These are phyloP conservation scores for Anabacerthia variegaticeps DNA, from an alignment of 2,797 vertebrate genomes.

Conservation along the genomic window DNA sequence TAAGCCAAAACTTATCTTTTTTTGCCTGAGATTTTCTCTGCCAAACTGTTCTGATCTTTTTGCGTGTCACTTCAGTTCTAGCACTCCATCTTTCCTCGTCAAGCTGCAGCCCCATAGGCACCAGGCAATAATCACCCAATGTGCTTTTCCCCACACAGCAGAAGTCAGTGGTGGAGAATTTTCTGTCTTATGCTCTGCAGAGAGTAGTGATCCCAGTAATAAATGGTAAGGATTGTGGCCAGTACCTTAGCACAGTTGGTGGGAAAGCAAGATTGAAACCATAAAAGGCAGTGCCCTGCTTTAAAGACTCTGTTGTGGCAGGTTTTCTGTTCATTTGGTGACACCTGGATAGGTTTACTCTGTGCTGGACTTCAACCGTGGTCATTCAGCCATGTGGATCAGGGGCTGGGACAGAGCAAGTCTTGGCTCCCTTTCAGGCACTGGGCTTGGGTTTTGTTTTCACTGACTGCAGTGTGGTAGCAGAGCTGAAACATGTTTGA, in stretches of 20 bases:
- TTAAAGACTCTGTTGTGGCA: neutral
- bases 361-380: neutral
- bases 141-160: conserved; percentile 8
- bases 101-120: neutral
- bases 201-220: conserved; percentile 64
- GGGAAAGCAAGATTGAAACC: neutral
- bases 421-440: neutral
- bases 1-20: neutral
- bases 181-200: conserved; percentile 57
- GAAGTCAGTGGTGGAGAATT: conserved; percentile 58
- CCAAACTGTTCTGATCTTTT: neutral
- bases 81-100: neutral
- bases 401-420: neutral
- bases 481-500: neutral
- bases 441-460: neutral
- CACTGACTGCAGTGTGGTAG: neutral
- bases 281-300: neutral
- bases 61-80: neutral
- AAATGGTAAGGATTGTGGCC: conserved; percentile 49
- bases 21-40: neutral
- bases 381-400: neutral
- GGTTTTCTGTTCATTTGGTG: neutral
- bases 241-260: neutral
- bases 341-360: neutral
- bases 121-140: neutral